Evolutionary conservation across 2,888 invertebrate species (phyloP).

Genomic region (Ennomos fuscantarius): DNA sequence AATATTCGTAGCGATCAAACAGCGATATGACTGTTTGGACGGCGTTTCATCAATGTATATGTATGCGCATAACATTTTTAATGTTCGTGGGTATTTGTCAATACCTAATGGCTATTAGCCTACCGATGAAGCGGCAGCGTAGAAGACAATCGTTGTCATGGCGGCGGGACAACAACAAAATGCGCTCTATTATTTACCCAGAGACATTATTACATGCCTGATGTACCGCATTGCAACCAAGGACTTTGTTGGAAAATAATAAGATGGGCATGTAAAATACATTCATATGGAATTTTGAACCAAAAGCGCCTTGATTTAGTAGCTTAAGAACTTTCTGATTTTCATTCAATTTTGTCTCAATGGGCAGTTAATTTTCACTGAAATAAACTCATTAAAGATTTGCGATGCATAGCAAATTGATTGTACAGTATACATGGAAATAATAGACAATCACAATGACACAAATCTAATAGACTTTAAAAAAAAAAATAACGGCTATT

Average conservation of each 20-base stretch:
- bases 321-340: too few relatives aligned
- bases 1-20: constrained; percentile 63
- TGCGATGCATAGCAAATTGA: too few relatives aligned
- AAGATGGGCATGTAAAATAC: not conserved
- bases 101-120: constrained; percentile 77
- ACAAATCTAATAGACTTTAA: too few relatives aligned
- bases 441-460: too few relatives aligned
- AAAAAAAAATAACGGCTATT: too few relatives aligned
- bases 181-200: constrained; percentile 45
- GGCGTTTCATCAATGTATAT: constrained; percentile 54
- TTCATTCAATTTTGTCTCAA: too few relatives aligned
- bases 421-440: too few relatives aligned
- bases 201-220: constrained; percentile 28
- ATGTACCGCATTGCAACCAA: constrained; percentile 24
- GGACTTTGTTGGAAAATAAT: constrained; percentile 1
- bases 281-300: too few relatives aligned
- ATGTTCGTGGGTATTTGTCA: constrained; percentile 71
- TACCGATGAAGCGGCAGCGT: constrained; percentile 66
- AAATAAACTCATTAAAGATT: too few relatives aligned
- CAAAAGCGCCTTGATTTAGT: too few relatives aligned
- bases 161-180: constrained; percentile 72
- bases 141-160: constrained; percentile 76
- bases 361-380: too few relatives aligned
- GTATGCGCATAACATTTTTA: constrained; percentile 44
- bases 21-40: constrained; percentile 62